Base-by-base conservation (phyloP, 1,140 invertebrate genomes). In the Chelonus insularis region DNA sequence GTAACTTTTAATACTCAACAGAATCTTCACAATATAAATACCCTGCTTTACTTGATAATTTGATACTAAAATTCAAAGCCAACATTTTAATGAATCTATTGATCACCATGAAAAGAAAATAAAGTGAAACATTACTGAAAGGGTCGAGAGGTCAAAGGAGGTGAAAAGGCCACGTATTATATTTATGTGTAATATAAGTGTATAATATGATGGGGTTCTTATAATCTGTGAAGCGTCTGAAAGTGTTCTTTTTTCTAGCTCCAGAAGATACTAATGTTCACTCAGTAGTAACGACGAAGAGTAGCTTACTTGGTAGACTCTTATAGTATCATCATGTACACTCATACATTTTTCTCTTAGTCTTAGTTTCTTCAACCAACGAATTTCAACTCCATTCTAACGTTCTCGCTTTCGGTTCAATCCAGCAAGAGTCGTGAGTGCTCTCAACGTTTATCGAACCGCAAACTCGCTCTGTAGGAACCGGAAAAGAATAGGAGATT, bases 401-500 rank as follows among this genome's bases (percentile, higher is more conserved):
- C 52, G 39, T 55, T 20, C 32, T 36, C 34, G 11, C 52, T 55
- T 55, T 55, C 14, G 7, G 18, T 39, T 11, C 52, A 39, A 39
- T 39, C 52, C 25, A 14, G 39, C 55, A 54, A 65, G 62, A 45
- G 62, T 65, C 63, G 62, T 64, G 66, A 64, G 62, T 64, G 63
- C 62, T 62, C 60, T 67, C 58, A 63, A 67, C 60, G 68, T 63
- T 70, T 65, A 64, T 68, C 63, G 64, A 63, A 66, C 65, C 59
- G 57, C 60, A 54, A 67, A 66, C 39, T 45, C 45, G 25, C 9
- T n/a, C n/a, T 18, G 14, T 54, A 37, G 45, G 54, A 48, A 36
- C 34, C 11, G 32, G 58, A 57, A 45, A 37, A 41, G 45, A 52
- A 57, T 57, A 55, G 43, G 57, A 65, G 61, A 62, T 58, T 50